phyloP scores from a whole-genome alignment of 1,140 invertebrate species.

The Diorhabda carinulata region DNA sequence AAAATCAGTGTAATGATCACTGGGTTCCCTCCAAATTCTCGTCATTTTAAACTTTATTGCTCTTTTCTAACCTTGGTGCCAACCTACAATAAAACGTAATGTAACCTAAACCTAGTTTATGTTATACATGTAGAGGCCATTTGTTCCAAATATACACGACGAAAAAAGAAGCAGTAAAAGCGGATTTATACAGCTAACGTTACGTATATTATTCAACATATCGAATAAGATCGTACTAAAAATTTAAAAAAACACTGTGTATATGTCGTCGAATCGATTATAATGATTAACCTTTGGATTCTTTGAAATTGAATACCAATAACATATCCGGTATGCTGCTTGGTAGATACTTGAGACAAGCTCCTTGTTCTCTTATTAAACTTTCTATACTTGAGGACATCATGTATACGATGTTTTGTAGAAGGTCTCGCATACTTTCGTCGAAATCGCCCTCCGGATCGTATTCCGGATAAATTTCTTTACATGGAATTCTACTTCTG shows the following conservation, averaged over 20 bases:
- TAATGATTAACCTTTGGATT: conserved; percentile 60
- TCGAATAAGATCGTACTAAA: conserved; percentile 57
- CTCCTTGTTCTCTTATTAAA: conserved; percentile 72
- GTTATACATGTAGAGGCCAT: too few relatives aligned
- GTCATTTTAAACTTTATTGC: too few relatives aligned
- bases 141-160: too few relatives aligned
- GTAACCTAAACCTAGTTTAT: too few relatives aligned
- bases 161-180: too few relatives aligned
- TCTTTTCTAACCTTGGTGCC: too few relatives aligned
- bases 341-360: conserved; percentile 86
- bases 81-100: too few relatives aligned
- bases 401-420: conserved; percentile 70
- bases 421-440: conserved; percentile 60
- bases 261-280: too few relatives aligned
- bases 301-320: conserved; percentile 67
- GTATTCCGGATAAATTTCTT: conserved; percentile 60
- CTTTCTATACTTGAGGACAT: conserved; percentile 70
- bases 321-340: conserved; percentile 77
- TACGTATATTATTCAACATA: conserved; percentile 60
- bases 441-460: conserved; percentile 72
- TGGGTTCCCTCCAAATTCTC: too few relatives aligned
- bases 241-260: conserved; percentile 40
- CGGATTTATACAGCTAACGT: conserved; percentile 7
- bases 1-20: too few relatives aligned
- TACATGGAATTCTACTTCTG: conserved; percentile 70